Percentiles rank a stretch among this genome's conserved stretches.
phyloP scores from a whole-genome alignment of 2,888 invertebrate species.

The Mellilla xanthometata region DNA sequence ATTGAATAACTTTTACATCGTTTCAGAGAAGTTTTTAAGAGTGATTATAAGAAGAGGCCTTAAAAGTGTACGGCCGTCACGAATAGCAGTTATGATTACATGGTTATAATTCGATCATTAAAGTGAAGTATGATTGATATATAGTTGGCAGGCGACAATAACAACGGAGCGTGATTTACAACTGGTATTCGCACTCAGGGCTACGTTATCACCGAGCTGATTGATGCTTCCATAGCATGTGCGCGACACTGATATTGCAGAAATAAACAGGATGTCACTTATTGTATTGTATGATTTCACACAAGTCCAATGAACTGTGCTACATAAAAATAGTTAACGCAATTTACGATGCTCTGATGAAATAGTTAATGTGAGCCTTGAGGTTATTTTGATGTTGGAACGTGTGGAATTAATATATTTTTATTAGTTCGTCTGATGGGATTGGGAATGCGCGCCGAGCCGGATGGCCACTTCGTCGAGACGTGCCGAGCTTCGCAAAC shows the following conservation, averaged over 20 bases:
- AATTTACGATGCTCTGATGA: constrained; percentile 19
- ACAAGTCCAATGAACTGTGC: constrained; percentile 32
- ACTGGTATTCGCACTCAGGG: constrained; percentile 58
- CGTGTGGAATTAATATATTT: constrained; percentile 32
- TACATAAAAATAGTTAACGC: constrained; percentile 18
- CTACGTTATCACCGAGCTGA: constrained; percentile 61
- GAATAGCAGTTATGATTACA: constrained; percentile 32
- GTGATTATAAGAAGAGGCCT: constrained; percentile 19
- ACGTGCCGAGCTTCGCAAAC: constrained; percentile 51
- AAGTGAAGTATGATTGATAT: constrained; percentile 50
- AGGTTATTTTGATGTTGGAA: constrained; percentile 32
- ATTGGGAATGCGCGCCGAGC: constrained; percentile 42
- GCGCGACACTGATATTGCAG: constrained; percentile 52
- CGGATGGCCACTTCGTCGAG: constrained; percentile 47
- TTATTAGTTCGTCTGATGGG: constrained; percentile 44
- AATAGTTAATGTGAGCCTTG: constrained; percentile 25
- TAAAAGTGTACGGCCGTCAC: constrained; percentile 22
- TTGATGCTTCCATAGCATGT: constrained; percentile 67
- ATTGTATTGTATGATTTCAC: constrained; percentile 39
- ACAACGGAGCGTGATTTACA: constrained; percentile 67
- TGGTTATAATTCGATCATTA: constrained; percentile 37
- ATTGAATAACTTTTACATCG: constrained; percentile 26
- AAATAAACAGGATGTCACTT: constrained; percentile 52
- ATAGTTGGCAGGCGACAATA: constrained; percentile 43
- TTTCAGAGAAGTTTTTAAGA: constrained; percentile 25